Conservation (phyloP, 2,113 vertebrate species). For the Pygoscelis adeliae region DNA sequence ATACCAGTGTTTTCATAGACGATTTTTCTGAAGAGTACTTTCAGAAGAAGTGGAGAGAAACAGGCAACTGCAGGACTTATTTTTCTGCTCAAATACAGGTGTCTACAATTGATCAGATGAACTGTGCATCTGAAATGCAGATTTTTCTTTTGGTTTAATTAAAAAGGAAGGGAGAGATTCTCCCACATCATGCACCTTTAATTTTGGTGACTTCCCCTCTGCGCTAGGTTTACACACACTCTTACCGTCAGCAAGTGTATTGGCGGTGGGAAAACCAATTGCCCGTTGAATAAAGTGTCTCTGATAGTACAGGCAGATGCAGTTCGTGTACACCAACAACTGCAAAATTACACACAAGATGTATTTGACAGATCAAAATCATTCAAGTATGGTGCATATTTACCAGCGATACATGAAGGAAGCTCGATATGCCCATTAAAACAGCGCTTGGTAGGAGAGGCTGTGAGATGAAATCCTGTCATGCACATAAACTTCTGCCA, state of each 20-base stretch:
- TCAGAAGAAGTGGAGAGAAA: background rate
- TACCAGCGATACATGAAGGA: background rate
- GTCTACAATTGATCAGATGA: background rate
- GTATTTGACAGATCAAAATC: background rate
- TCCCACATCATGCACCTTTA: background rate
- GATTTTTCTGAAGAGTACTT: background rate
- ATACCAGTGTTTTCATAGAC: too few species aligned
- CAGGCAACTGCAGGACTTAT: background rate
- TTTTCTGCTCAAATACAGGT: background rate
- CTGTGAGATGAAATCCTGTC: background rate
- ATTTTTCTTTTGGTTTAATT: background rate
- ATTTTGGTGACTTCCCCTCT: background rate
- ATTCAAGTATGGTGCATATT: background rate
- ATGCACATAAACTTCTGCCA: background rate
- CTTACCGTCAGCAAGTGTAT: background rate
- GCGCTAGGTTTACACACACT: background rate
- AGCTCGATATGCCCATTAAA: background rate
- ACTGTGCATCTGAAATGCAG: background rate
- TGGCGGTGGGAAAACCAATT: background rate
- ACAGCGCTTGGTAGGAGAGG: background rate
- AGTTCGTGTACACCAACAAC: background rate
- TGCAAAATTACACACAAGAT: background rate
- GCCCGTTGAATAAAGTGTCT: background rate
- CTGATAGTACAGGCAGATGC: background rate
- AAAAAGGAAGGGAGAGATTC: background rate